Base-by-base conservation (phyloP, 2,888 invertebrate species). In the Nemapogon koenigi region DNA sequence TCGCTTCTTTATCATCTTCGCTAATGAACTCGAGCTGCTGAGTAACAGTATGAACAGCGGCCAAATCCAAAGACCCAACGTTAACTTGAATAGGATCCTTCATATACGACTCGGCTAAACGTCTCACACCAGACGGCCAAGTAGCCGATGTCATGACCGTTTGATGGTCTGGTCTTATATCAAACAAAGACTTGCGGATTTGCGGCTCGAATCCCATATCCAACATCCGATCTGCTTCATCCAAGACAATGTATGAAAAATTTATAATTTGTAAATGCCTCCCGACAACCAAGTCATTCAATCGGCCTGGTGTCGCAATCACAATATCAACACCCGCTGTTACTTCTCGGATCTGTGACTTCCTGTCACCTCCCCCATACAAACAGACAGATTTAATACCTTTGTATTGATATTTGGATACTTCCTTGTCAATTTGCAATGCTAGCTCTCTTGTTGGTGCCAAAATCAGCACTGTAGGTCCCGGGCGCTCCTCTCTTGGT, bases 141-240 rank as follows among this genome's bases (percentile, higher is more conserved):
- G 97, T 97, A 10, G 97, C 97, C 57, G 91, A 91, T 0, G 97
- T 97, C 95, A 97, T 95, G 0, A 97, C 86, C n/a, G 94, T 94
- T 62, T 97, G 96, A 38, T 95, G 73, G 57, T 94, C 94, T 4
- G 94, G 93, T 38, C 94, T 83, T 15, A 94, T 85, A 54, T 89
- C 87, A 41, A 90, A 78, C 46, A 94, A 68, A 10, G 90, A 86
- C 57, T 90, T 90, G 26, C 91, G 84, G 46, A 97, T 98, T 82
- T 87, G 91, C 2, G 91, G 91, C 53, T 91, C 91, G 57, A 92
- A 92, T 13, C 91, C 91, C 88, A 91, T 88, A 51, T 91, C 91
- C 46, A 92, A 68, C 92, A 92, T 92, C 42, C 91, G 83, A 60
- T 92, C 92, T 7, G 91, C 92, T 75, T 98, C 98, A 71, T 98